A percentile compares a stretch with the other conserved stretches of the same genome.
These are phyloP conservation scores for Yponomeuta evonymella DNA, from an alignment of 2,888 invertebrate species.

Conservation along the genomic window DNA sequence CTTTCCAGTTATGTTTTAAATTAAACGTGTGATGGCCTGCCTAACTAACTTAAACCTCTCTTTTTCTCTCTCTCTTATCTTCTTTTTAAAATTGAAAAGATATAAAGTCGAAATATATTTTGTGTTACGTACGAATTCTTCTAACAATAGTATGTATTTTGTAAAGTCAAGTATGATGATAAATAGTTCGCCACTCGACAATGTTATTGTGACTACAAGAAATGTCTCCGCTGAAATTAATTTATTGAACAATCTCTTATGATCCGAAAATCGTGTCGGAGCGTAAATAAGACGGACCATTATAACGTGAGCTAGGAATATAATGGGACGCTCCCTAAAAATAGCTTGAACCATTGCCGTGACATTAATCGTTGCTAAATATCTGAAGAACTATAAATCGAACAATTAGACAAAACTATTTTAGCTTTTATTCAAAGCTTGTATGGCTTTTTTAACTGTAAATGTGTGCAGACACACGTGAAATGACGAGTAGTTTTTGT, in stretches of 20 bases:
- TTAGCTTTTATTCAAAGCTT: no score
- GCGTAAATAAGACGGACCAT: conserved; percentile 10
- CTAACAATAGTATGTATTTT: no score
- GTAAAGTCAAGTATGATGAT: background rate
- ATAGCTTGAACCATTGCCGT: conserved; percentile 9
- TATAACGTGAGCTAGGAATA: conserved; percentile 1
- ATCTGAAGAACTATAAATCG: background rate
- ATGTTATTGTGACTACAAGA: background rate
- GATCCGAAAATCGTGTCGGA: background rate
- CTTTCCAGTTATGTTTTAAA: no score
- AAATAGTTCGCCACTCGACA: background rate
- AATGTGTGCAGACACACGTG: no score
- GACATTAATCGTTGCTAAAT: conserved; percentile 7
- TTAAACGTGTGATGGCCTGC: no score
- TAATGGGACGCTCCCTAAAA: conserved; percentile 5
- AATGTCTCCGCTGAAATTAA: conserved; percentile 5
- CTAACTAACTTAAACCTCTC: no score
- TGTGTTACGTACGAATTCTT: no score
- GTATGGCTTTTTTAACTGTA: no score
- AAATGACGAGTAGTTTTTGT: no score
- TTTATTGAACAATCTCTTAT: conserved; percentile 12
- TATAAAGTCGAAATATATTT: no score
- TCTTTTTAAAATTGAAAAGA: no score
- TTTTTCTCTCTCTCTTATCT: no score
- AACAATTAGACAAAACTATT: background rate